A percentile compares a stretch with the other conserved stretches of the same genome.
Conservation (phyloP, 2,797 vertebrate species). For the Jordanella pulchra region DNA sequence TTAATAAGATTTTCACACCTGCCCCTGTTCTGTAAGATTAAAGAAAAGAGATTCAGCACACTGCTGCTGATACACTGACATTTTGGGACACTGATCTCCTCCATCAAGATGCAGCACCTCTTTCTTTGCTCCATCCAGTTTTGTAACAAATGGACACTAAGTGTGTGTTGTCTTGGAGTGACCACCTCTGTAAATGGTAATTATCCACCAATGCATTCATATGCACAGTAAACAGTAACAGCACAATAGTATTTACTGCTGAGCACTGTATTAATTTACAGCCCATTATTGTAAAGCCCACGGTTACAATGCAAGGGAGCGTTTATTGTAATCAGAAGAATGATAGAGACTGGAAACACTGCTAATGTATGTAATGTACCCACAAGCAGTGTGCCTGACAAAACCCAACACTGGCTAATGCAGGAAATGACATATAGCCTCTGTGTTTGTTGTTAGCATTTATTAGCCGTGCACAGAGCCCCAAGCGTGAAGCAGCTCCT, state of each 20-base stretch:
- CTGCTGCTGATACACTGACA: constrained; percentile 44
- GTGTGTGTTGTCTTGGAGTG: constrained; percentile 69
- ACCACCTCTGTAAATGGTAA: constrained; percentile 72
- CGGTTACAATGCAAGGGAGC: constrained; percentile 61
- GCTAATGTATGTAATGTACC: constrained; percentile 74
- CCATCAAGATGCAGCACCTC: constrained; percentile 55
- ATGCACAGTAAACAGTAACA: constrained; percentile 70
- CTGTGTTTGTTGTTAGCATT: constrained; percentile 63
- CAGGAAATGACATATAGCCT: constrained; percentile 66
- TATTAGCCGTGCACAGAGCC: constrained; percentile 54
- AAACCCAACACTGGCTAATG: constrained; percentile 56
- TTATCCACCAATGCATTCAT: constrained; percentile 67
- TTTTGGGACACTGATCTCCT: constrained; percentile 55
- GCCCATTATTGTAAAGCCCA: constrained; percentile 76
- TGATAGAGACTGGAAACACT: constrained; percentile 62
- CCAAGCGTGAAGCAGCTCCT: constrained; percentile 36
- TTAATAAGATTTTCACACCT: constrained; percentile 73
- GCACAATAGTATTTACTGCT: constrained; percentile 75
- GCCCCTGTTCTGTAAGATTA: constrained; percentile 51
- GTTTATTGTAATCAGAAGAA: constrained; percentile 71
- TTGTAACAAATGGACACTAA: constrained; percentile 69
- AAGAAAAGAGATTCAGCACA: constrained; percentile 45
- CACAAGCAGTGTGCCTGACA: constrained; percentile 56
- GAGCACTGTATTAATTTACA: constrained; percentile 81
- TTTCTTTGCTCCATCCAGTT: constrained; percentile 10